Base-by-base conservation (phyloP, 1,140 invertebrate species). In the Latrodectus geometricus region DNA sequence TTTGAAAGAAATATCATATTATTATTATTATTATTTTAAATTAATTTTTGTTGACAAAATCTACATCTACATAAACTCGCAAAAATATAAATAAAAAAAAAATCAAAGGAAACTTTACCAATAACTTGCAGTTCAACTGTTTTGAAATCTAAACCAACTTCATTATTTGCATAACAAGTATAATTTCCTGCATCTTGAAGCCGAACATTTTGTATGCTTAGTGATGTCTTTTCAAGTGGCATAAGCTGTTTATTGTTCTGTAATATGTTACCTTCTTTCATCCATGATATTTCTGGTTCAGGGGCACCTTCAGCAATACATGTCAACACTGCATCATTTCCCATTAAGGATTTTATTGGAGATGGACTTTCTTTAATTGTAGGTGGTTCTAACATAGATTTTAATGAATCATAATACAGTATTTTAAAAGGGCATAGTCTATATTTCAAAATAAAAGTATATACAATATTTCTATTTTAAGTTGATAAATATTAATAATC, bases 131-230 rank as follows among this genome's bases (percentile, higher is more conserved):
- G 9, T 65, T 49, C 35, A 74, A 80, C 21, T 56, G 72, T 68
- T 35, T 79, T 79, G 23, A n/a, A 85, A 65, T 73, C 86, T 56
- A 78, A 74, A 17, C 90, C 89, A 17, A 88, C 89, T 72, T 89
- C 89, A 84, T 90, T 90, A 54, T 78, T 73, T n/a, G 90, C 90
- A 35, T 88, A 76, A 65, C 90, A 90, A 15, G 88, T 90, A 65
- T 90, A 90, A 23, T 88, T 88, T 65, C 89, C 90, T 54, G 85
- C 83, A 80, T 88, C 88, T 54, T 88, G 83, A 61, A 74, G 73
- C 79, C 77, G 87, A 5, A 87, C 70, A 85, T 80, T 48, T 86
- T 75, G 8, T 68, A 84, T 11, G 74, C 35, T 48, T 7, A 88
- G 50, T 49, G 80, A 78, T 12, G 21, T 54, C 12, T 88, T 73